Evolutionary conservation across 2,113 vertebrate genomes (phyloP), one percentile per base, ranked within the genome.

Genomic region (Strix uralensis): DNA sequence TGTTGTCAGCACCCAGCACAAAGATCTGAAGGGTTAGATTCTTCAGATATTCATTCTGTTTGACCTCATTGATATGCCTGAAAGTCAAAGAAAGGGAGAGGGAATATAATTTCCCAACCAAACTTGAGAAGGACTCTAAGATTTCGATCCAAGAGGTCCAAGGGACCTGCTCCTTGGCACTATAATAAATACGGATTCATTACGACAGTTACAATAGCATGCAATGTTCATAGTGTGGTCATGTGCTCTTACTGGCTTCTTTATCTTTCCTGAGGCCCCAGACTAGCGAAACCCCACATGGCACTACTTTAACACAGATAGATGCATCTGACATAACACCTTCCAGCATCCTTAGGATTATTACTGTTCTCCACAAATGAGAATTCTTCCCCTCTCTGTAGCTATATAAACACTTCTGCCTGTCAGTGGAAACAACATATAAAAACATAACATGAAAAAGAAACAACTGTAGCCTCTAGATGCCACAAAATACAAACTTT

Each of bases 21-120:
- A 96, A 44, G 14, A 98, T 94, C 70, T 96, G 97, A 88, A 98
- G 94, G 19, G 95, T 88, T 9, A 98, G 61, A 80, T 77, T 97
- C 86, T 96, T 96, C 38, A 86, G 70, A 27, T 86, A 93, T 25
- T 98, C 97, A 36, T 97, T 97, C 90, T 96, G 95, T 88, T 98
- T 98, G 57, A 95, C 91, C 36, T 98, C 96, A 75, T 19, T 94
- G 71, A 98, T 98, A 51, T 98, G 98, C 98, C 98, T 98, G 94
- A 63, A 95, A 89, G 73, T 40, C 55, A 96, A 82, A 94, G 59
- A 82, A 74, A 74, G 74, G n/a, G 30, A 66, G 13, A 71, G 22
- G 38, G 21, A 46, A 70, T 86, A 27, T 49, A 59, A 86, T 71
- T 94, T 86, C 30, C 52, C 51, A 85, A 19, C 1, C 26, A 81